Percentiles rank a stretch among this genome's conserved stretches.
Evolutionary conservation across 2,888 invertebrate genomes (phyloP).

Genomic region (Harpalus rufipes): DNA sequence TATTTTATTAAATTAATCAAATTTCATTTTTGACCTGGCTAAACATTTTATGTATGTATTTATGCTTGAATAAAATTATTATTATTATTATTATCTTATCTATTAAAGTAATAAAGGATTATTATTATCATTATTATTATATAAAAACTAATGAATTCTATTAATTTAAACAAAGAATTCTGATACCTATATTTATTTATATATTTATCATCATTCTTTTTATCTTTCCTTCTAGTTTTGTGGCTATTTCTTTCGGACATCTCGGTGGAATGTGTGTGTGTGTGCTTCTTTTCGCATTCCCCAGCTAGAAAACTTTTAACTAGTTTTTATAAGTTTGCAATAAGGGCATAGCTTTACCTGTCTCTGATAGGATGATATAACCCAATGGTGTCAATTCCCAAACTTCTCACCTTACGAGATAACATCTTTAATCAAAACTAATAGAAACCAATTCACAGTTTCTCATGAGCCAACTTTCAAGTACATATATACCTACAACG

Average conservation of each 20-base stretch:
- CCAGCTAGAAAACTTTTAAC: conserved; percentile 23
- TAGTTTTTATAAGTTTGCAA: conserved; percentile 38
- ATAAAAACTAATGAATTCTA: too few relatives aligned
- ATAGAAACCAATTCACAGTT: conserved; percentile 10
- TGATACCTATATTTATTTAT: too few relatives aligned
- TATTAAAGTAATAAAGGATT: too few relatives aligned
- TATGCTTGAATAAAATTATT: too few relatives aligned
- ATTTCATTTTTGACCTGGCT: too few relatives aligned
- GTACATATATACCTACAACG: neutral
- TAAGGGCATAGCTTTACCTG: conserved; percentile 3
- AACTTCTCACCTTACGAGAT: conserved; percentile 29
- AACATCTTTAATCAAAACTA: conserved; percentile 40
- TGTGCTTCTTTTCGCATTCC: neutral
- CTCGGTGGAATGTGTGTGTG: neutral
- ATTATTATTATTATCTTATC: too few relatives aligned
- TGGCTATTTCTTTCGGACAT: neutral
- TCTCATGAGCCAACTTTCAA: neutral
- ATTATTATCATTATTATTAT: too few relatives aligned
- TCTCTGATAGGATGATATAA: conserved; percentile 22
- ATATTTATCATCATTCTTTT: too few relatives aligned
- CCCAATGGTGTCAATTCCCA: conserved; percentile 29
- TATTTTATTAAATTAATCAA: too few relatives aligned
- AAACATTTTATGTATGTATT: too few relatives aligned
- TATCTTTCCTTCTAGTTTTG: too few relatives aligned
- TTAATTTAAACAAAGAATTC: too few relatives aligned